phyloP scores from a whole-genome alignment of 2,888 invertebrate genomes.

The Cerastoderma edule region DNA sequence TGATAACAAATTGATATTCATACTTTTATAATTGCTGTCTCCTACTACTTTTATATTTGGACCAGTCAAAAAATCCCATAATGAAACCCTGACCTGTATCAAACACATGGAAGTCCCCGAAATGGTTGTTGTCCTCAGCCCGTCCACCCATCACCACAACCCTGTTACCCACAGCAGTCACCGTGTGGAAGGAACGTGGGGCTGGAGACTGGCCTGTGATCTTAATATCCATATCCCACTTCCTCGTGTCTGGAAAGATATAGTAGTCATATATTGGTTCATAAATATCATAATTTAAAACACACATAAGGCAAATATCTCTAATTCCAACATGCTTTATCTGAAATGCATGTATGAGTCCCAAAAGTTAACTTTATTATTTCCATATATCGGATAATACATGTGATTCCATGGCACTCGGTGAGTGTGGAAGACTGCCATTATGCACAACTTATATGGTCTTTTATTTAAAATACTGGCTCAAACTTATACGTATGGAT shows the following conservation, averaged over 20 bases:
- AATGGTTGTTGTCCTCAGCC: conserved; percentile 75
- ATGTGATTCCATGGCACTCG: neutral
- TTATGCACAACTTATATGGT: too few relatives aligned
- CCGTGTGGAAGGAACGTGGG: conserved; percentile 80
- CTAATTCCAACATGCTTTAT: neutral
- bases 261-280: neutral
- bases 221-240: conserved; percentile 77
- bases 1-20: neutral
- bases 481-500: too few relatives aligned
- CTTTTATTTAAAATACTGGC: too few relatives aligned
- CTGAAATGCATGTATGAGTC: neutral
- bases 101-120: conserved; percentile 78
- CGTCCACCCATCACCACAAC: conserved; percentile 80
- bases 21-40: neutral
- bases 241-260: conserved; percentile 71
- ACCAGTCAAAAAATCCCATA: neutral
- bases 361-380: neutral
- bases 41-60: neutral
- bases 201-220: conserved; percentile 74
- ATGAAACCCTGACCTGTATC: conserved; percentile 72
- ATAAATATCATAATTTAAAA: neutral
- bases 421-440: too few relatives aligned
- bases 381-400: neutral
- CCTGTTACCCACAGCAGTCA: conserved; percentile 72
- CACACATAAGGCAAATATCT: neutral